phyloP scores from a whole-genome alignment of 2,888 invertebrate species.

The Tupiocoris notatus region DNA sequence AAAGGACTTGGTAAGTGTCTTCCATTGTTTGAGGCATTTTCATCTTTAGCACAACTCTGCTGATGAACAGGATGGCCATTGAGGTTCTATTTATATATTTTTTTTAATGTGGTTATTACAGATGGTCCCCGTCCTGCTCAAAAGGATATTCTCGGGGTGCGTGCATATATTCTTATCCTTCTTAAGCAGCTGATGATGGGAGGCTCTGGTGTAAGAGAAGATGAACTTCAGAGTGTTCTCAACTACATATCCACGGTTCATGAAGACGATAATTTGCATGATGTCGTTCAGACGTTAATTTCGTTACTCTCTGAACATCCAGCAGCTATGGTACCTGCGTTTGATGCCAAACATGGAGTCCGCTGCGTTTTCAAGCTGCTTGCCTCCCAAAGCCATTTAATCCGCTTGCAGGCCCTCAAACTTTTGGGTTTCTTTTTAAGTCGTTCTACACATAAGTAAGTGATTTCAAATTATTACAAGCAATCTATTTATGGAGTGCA shows the following conservation, averaged over 20 bases:
- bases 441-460: slow-evolving; percentile 95
- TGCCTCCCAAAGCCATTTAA: slow-evolving; percentile 92
- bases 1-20: slow-evolving; percentile 81
- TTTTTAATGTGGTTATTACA: slow-evolving; percentile 55
- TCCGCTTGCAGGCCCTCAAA: slow-evolving; percentile 93
- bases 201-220: slow-evolving; percentile 93
- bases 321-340: slow-evolving; percentile 97
- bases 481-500: neutral
- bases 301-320: slow-evolving; percentile 98
- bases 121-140: slow-evolving; percentile 92
- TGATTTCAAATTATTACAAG: slow-evolving; percentile 49
- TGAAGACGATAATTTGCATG: slow-evolving; percentile 94
- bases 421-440: slow-evolving; percentile 96
- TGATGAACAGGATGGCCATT: no score
- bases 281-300: slow-evolving; percentile 95
- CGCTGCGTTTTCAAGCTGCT: slow-evolving; percentile 95
- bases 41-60: no score
- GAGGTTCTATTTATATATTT: neutral
- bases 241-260: slow-evolving; percentile 72
- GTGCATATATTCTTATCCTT: slow-evolving; percentile 92
- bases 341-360: slow-evolving; percentile 95
- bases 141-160: slow-evolving; percentile 90
- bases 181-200: slow-evolving; percentile 95
- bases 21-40: neutral
- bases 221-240: slow-evolving; percentile 96